phyloP scores from a whole-genome alignment of 1,140 invertebrate species.

The Drosophila santomea region DNA sequence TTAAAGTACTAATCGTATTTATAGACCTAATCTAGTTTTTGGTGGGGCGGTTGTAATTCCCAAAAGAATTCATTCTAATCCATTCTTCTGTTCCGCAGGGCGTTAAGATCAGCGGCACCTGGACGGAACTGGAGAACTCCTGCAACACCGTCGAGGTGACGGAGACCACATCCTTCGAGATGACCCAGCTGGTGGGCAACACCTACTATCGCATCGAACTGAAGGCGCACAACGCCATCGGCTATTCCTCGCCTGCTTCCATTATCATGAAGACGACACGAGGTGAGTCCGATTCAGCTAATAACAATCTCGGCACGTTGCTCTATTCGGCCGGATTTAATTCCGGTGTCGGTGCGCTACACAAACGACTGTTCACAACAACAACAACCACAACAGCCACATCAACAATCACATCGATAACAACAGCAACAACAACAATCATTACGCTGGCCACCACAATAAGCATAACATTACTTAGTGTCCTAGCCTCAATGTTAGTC shows the following conservation, averaged over 20 bases:
- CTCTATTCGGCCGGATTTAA: constrained; percentile 84
- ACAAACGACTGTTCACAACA: constrained; percentile 76
- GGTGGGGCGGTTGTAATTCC: neutral
- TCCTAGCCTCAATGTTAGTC: constrained; percentile 82
- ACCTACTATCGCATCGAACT: constrained; percentile 93
- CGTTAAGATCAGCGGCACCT: constrained; percentile 87
- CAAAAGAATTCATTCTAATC: neutral
- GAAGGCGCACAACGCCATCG: constrained; percentile 93
- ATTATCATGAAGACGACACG: constrained; percentile 92
- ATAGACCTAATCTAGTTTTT: too few relatives aligned
- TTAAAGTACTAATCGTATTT: too few relatives aligned
- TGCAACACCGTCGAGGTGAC: constrained; percentile 87
- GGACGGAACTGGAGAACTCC: constrained; percentile 87
- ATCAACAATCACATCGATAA: constrained; percentile 69
- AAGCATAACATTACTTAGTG: constrained; percentile 84
- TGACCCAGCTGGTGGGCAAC: constrained; percentile 89
- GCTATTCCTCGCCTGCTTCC: constrained; percentile 90
- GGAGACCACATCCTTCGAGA: constrained; percentile 88
- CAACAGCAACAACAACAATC: constrained; percentile 75
- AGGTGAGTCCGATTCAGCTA: constrained; percentile 89
- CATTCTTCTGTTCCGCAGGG: constrained; percentile 79
- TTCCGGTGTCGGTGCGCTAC: constrained; percentile 82
- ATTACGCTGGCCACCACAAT: constrained; percentile 81
- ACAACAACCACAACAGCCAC: constrained; percentile 69
- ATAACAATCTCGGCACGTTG: constrained; percentile 84